A percentile compares a stretch with the other conserved stretches of the same genome.
Evolutionary conservation across 92 coral and sea anemone genomes (phyloP).

Genomic region (Pocillopora grandis): DNA sequence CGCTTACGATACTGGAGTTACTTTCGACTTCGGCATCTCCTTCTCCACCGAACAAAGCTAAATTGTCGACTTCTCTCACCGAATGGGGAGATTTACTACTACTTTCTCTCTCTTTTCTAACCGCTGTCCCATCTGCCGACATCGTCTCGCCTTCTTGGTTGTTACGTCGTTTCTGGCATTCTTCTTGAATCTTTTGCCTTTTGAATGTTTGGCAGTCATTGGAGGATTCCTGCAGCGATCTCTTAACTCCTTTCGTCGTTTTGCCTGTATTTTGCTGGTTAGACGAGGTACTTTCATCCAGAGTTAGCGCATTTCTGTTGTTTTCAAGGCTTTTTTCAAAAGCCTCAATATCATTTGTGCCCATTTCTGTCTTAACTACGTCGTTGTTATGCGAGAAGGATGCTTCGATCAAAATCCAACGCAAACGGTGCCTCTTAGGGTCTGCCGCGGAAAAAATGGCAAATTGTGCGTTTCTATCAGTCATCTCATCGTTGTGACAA

Average conservation of each 20-base stretch:
- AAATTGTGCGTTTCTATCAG: constrained; percentile 23
- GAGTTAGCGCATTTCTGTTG: background rate
- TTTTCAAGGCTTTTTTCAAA: background rate
- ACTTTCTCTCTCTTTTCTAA: background rate
- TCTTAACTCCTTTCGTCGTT: background rate
- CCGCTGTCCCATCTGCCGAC: background rate
- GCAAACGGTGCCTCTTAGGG: constrained; percentile 29
- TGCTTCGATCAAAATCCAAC: constrained; percentile 47
- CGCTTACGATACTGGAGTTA: background rate
- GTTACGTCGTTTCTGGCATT: background rate
- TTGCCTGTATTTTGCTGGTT: background rate
- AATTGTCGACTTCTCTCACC: too few species aligned
- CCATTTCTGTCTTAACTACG: background rate
- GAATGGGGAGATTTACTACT: background rate
- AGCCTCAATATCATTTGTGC: background rate
- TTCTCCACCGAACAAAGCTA: background rate
- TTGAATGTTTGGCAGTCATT: background rate
- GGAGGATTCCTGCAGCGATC: background rate
- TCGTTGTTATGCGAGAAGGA: background rate
- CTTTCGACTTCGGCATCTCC: background rate
- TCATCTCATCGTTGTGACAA: constrained; percentile 29
- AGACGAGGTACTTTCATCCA: background rate
- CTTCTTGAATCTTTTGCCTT: background rate
- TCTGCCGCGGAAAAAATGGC: constrained; percentile 50
- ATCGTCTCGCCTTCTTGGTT: background rate